Conservation (phyloP, 2,888 invertebrate genomes). For the Luffia ferchaultella region DNA sequence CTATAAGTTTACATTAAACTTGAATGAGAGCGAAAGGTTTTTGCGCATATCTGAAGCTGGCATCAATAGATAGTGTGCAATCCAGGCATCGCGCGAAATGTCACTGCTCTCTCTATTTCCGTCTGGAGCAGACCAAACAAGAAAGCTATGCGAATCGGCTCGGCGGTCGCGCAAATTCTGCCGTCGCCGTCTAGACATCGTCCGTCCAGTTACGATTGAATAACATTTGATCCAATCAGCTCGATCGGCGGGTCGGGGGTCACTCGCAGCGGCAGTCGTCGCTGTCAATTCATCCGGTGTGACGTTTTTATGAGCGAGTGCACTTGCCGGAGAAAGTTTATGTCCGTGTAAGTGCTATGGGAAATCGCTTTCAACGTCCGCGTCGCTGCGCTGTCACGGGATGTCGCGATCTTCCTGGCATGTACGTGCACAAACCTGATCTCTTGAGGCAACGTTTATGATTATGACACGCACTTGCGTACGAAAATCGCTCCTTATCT, state of each 20-base stretch:
- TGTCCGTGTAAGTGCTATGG: constrained; percentile 1
- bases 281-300: constrained; percentile 23
- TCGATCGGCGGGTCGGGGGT: constrained; percentile 47
- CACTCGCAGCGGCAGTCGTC: constrained; percentile 31
- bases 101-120: constrained; percentile 59
- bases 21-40: too few relatives aligned
- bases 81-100: constrained; percentile 33
- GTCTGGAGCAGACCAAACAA: constrained; percentile 50
- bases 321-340: constrained; percentile 7
- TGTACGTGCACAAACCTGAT: neutral
- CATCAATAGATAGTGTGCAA: neutral
- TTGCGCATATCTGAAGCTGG: too few relatives aligned
- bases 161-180: constrained; percentile 39
- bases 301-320: constrained; percentile 11
- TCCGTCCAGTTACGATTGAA: constrained; percentile 48
- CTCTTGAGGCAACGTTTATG: too few relatives aligned
- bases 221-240: constrained; percentile 63
- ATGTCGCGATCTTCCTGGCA: neutral
- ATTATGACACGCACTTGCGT: too few relatives aligned
- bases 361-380: constrained; percentile 8
- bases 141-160: constrained; percentile 49
- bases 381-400: neutral
- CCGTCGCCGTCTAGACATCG: constrained; percentile 58
- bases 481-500: too few relatives aligned
- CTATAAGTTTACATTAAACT: too few relatives aligned